Evolutionary conservation across 92 coral and sea anemone species (phyloP).

Genomic region (Montipora capitata): DNA sequence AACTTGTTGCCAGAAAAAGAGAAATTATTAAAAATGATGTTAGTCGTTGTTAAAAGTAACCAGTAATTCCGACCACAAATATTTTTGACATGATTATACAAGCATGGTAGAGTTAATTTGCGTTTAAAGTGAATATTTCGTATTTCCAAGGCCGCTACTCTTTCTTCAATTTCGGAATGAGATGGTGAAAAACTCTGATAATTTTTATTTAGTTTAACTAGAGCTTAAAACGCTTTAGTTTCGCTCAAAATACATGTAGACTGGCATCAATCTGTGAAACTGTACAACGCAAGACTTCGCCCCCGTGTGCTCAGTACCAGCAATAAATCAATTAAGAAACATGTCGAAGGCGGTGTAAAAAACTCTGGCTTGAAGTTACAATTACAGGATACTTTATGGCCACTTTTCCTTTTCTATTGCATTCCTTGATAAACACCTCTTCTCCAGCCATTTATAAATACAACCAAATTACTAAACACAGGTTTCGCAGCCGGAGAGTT

Average conservation of each 20-base stretch:
- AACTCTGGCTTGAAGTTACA: too few species aligned
- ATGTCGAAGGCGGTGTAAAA: constrained; percentile 8
- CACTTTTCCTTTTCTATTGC: not conserved
- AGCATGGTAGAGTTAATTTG: not conserved
- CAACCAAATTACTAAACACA: not conserved
- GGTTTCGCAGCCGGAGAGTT: not conserved
- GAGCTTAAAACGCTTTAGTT: not conserved
- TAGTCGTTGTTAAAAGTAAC: not conserved
- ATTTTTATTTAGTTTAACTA: not conserved
- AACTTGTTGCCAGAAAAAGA: not conserved
- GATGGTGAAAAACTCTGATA: too few species aligned
- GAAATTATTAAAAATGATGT: too few species aligned
- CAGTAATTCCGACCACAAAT: not conserved
- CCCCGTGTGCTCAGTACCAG: constrained; percentile 13
- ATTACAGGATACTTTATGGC: not conserved
- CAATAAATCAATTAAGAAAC: constrained; percentile 3
- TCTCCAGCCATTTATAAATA: not conserved
- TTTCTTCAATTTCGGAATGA: too few species aligned
- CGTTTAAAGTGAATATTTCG: too few species aligned
- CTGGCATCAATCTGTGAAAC: not conserved
- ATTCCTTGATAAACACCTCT: not conserved
- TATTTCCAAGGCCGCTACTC: too few species aligned
- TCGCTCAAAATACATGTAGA: not conserved
- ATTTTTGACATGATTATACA: constrained; percentile 14
- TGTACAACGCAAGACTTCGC: not conserved